Evolutionary conservation across 2,888 invertebrate species (phyloP), one percentile per base, ranked within the genome.

Genomic region (Drosophila nr. medialis): DNA sequence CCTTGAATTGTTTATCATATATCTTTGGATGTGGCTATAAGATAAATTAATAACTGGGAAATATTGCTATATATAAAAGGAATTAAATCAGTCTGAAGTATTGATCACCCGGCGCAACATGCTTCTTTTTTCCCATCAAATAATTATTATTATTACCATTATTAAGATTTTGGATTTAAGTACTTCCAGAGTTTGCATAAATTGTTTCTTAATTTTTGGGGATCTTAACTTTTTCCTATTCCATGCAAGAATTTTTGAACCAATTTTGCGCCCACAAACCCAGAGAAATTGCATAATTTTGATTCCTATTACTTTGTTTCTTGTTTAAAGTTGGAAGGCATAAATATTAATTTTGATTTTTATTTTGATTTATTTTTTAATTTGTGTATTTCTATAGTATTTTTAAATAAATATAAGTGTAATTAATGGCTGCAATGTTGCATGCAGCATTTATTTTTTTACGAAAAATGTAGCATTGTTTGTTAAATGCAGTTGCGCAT

Each of bases 401-500:
- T 7, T 2, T 13, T 4, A 15, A 15, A 45, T 4, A 45, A 15
- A 24, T 24, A 45, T 15, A 45, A 64, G 74, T 66, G 71, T 72
- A 70, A 72, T 88, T 71, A 76, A 88, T 80, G 45, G 1, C 13
- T 7, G 18, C 24, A 24, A 18, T 27, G 21, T 27, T 65, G 66
- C 24, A 50, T 15, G 15, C 24, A 11, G 18, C 48, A 38, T n/a
- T 4, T 32, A 11, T 11, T 32, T 11, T 32, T 32, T 32, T 32
- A 32, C 6, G 24, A 21, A 27, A 27, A 38, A 62, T 49, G 1
- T 11, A 32, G 49, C 32, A 49, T 71, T 56, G 58, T 60, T 55
- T 77, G 77, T 86, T 72, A 86, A 90, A 88, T 86, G 74, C 77
- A 88, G 86, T 80, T 80, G 83, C 51, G 86, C 80, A 86, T 86